Percentiles rank a stretch among this genome's conserved stretches.
phyloP scores from a whole-genome alignment of 30 jellyfish, hydroid and myxozoan species.

The Aurelia aurita region DNA sequence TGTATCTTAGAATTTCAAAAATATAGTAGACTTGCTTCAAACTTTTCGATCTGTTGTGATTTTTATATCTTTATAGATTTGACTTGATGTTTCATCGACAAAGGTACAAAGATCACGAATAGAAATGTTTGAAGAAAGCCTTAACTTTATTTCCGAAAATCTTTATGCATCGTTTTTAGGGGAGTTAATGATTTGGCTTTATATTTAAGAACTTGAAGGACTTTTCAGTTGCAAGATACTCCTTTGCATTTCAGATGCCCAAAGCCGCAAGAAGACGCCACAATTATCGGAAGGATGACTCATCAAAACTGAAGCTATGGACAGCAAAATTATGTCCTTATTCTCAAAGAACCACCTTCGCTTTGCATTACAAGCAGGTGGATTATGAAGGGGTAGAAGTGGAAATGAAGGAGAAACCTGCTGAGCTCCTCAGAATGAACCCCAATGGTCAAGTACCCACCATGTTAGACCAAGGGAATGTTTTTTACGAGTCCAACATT shows the following conservation, averaged over 20 bases:
- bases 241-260: slow-evolving; percentile 19
- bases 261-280: slow-evolving; percentile 45
- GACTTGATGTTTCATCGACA: too few relatives aligned
- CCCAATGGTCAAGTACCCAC: slow-evolving; percentile 83
- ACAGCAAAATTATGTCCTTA: slow-evolving; percentile 67
- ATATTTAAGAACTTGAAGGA: too few relatives aligned
- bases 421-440: slow-evolving; percentile 44
- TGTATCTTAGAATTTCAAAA: too few relatives aligned
- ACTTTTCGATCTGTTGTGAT: too few relatives aligned
- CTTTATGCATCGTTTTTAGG: too few relatives aligned
- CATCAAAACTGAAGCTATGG: slow-evolving; percentile 67
- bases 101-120: too few relatives aligned
- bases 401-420: slow-evolving; percentile 64
- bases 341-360: slow-evolving; percentile 69
- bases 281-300: not conserved
- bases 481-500: slow-evolving; percentile 59
- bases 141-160: too few relatives aligned
- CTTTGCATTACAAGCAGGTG: slow-evolving; percentile 51
- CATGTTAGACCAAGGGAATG: slow-evolving; percentile 61
- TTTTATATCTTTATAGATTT: too few relatives aligned
- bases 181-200: too few relatives aligned
- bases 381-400: slow-evolving; percentile 63
- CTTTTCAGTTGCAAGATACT: too few relatives aligned
- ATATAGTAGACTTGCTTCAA: too few relatives aligned
- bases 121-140: too few relatives aligned